Conservation (phyloP, 30 jellyfish, hydroid and myxozoan species). For the Turritopsis dohrnii region DNA sequence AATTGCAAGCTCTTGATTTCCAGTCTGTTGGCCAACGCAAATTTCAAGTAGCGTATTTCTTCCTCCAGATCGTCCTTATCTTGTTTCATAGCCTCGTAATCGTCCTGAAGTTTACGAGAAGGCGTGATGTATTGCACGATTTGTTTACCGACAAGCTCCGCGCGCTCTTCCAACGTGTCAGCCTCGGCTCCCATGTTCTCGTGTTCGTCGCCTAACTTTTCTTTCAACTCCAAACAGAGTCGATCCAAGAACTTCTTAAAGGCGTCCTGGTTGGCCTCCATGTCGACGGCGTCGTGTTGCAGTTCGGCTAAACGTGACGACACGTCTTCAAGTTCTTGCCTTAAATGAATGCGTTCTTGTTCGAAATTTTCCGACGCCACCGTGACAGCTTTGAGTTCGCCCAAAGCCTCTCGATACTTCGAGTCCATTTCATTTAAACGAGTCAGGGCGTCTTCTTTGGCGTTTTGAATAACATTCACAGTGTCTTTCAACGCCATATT, state of each 20-base stretch:
- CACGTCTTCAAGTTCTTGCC: slow-evolving; percentile 55
- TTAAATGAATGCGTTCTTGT: slow-evolving; percentile 39
- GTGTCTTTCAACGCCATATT: slow-evolving; percentile 67
- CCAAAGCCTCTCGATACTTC: slow-evolving; percentile 51
- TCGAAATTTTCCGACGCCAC: slow-evolving; percentile 32
- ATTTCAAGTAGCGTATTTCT: slow-evolving; percentile 79
- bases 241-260: slow-evolving; percentile 82
- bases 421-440: slow-evolving; percentile 61
- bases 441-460: slow-evolving; percentile 70
- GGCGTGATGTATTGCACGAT: slow-evolving; percentile 86
- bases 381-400: slow-evolving; percentile 52
- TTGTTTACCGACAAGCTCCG: slow-evolving; percentile 81
- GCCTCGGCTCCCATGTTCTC: slow-evolving; percentile 87
- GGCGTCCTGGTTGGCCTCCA: slow-evolving; percentile 77
- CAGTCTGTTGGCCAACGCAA: slow-evolving; percentile 85
- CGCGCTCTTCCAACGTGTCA: slow-evolving; percentile 70
- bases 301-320: slow-evolving; percentile 52
- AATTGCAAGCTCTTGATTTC: slow-evolving; percentile 75
- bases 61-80: slow-evolving; percentile 84
- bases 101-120: slow-evolving; percentile 69
- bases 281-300: slow-evolving; percentile 76
- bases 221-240: slow-evolving; percentile 90
- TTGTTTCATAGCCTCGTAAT: slow-evolving; percentile 82
- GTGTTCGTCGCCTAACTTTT: slow-evolving; percentile 91
- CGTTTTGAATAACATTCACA: slow-evolving; percentile 53